Evolutionary conservation across 2,888 invertebrate genomes (phyloP), one percentile per base, ranked within the genome.

Genomic region (Trileptium ribeirensis): DNA sequence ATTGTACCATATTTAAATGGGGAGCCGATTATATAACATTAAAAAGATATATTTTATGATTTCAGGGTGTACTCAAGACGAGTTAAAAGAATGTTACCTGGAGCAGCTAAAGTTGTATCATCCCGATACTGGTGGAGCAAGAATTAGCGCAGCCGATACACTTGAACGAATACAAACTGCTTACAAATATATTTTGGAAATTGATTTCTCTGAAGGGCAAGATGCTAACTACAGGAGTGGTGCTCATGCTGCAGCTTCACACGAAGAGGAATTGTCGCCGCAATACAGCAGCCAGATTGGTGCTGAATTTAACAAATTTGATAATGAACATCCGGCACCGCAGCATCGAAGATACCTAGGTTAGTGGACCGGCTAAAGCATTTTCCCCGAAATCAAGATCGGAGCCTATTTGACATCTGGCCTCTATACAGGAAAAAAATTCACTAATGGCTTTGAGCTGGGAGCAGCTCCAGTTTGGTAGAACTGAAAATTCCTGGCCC

Each of bases 41-140:
- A n/a, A n/a, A n/a, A n/a, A n/a, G n/a, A n/a, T n/a, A n/a, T n/a
- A n/a, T n/a, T n/a, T n/a, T n/a, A n/a, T n/a, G n/a, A n/a, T 51
- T 51, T 15, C 24, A 51, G 51, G 51, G 8, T 51, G 51, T 51
- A 15, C 51, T 24, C 8, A 51, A 51, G 24, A 24, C 51, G 51
- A 51, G 24, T 24, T 51, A 24, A 51, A 51, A 51, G 8, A 51
- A 24, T 15, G 24, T 15, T 95, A 94, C 87, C 89, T 95, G 77
- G 90, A 91, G 80, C 90, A 94, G 67, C 95, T 93, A 0, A 95
- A 95, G 88, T 92, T 91, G 85, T 94, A 92, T 86, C 95, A 96
- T 89, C 95, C 96, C 0, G 96, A 96, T 86, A 93, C 94, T 74
- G 92, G 93, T 0, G 85, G 86, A 1, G n/a, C n/a, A n/a, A n/a